Base-by-base conservation (phyloP, 2,888 invertebrate genomes). In the Escarpia spicata region DNA sequence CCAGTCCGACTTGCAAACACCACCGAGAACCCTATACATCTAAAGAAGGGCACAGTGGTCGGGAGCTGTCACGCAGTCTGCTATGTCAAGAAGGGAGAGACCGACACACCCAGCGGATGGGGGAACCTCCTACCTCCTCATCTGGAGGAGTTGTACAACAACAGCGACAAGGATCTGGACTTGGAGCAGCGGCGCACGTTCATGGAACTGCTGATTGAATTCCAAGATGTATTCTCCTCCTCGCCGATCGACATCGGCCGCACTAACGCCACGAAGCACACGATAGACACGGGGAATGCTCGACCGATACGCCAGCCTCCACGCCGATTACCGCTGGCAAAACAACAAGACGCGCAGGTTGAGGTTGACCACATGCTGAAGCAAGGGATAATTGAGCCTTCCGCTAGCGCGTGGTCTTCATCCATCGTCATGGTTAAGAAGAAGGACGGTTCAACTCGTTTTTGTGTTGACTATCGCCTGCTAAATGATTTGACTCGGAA, bases 381-480 rank as follows among this genome's bases (percentile, higher is more conserved):
- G 44, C 58, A 92, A 10, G 92, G 90, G 19, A 37, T 92, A 26
- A 93, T 93, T 3, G 91, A 92, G 44, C 93, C 92, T 19, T 60
- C 58, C 1, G 60, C 6, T 45, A 92, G 92, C 52, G 92, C 92
- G 4, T 93, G 92, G 92, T 90, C 45, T 58, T 92, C 92, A 26
- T 92, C 93, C 19, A 90, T 93, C 0, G 93, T 94, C 1, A 10
- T 93, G 26, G 93, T 94, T 0, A 90, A 26, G 26, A 94, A 94
- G 91, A 92, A 92, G 45, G 93, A 93, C 58, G 93, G 93, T 19
- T 75, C 92, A 37, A 37, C 37, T 37, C 37, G 1, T 37, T 37
- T 37, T 37, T 37, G 37, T 37, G 37, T 37, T 37, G 37, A 37
- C 37, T 37, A 37, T 37, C 37, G 37, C 37, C 37, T 37, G 37